A percentile compares a stretch with the other conserved stretches of the same genome.
Conservation (phyloP, 1,140 invertebrate species). For the Drosophila kohkoa region DNA sequence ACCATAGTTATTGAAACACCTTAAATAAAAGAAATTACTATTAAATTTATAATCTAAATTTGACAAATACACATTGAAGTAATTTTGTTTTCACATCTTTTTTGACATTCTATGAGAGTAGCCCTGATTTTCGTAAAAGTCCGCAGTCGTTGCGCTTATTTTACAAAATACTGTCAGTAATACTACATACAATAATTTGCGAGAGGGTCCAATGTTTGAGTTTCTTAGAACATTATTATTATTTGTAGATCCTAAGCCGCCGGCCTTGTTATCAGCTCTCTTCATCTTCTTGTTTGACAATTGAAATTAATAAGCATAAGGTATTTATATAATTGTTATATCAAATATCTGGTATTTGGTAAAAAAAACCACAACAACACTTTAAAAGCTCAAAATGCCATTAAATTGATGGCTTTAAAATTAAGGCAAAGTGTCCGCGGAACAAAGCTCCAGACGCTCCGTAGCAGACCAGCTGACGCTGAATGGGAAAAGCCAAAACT, state of each 20-base stretch:
- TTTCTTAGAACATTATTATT: constrained; percentile 27
- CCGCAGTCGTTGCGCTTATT: too few relatives aligned
- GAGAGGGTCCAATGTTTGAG: constrained; percentile 51
- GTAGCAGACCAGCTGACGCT: constrained; percentile 2
- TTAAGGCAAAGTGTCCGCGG: constrained; percentile 47
- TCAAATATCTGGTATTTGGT: constrained; percentile 68
- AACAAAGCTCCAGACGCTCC: neutral
- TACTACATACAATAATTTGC: neutral
- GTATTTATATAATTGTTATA: constrained; percentile 79
- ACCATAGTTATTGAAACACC: neutral
- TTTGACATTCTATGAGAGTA: too few relatives aligned
- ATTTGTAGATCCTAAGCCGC: constrained; percentile 23
- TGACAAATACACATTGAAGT: too few relatives aligned
- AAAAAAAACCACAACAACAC: constrained; percentile 32
- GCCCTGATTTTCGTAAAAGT: too few relatives aligned
- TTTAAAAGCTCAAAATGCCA: constrained; percentile 71
- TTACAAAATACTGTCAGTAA: too few relatives aligned
- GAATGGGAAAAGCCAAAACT: constrained; percentile 27
- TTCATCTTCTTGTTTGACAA: constrained; percentile 41
- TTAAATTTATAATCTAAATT: too few relatives aligned
- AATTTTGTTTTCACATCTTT: too few relatives aligned
- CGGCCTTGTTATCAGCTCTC: constrained; percentile 50
- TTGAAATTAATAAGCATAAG: constrained; percentile 57
- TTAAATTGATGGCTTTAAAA: constrained; percentile 79
- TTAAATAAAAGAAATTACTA: neutral